These are phyloP conservation scores for Laodelphax striatellus DNA, from an alignment of 1,140 invertebrate genomes.

Conservation along the genomic window DNA sequence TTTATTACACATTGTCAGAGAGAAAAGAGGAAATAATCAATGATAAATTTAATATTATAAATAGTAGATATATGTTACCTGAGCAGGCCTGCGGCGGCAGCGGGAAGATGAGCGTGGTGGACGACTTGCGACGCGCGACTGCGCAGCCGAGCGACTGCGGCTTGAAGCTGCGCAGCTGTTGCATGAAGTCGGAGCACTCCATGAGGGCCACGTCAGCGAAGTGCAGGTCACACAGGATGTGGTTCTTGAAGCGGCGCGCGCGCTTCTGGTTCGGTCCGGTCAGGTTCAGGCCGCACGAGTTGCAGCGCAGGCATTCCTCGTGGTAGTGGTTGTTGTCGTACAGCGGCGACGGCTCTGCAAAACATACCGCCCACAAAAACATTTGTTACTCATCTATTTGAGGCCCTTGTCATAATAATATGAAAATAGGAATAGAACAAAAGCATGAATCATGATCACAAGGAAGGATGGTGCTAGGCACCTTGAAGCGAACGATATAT, in stretches of 20 bases:
- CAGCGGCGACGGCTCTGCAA: constrained; percentile 72
- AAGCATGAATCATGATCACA: too few species aligned
- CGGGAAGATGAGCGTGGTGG: constrained; percentile 87
- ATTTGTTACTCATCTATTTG: too few species aligned
- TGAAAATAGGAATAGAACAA: too few species aligned
- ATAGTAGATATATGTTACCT: constrained; percentile 40
- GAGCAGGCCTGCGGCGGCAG: constrained; percentile 86
- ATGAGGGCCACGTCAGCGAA: constrained; percentile 89
- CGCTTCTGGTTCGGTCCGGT: constrained; percentile 80
- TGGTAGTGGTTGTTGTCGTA: constrained; percentile 93
- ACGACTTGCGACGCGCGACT: constrained; percentile 80
- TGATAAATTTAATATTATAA: too few species aligned
- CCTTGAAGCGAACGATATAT: too few species aligned
- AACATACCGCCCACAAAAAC: not conserved
- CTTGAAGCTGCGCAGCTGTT: constrained; percentile 89
- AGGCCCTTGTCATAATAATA: too few species aligned
- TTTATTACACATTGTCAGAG: too few species aligned
- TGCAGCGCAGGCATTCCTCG: constrained; percentile 90
- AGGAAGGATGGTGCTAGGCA: too few species aligned
- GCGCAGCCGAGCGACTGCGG: constrained; percentile 88
- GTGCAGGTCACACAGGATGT: constrained; percentile 81
- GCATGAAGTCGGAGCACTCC: constrained; percentile 94
- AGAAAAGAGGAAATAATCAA: too few species aligned
- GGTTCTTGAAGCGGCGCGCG: constrained; percentile 63
- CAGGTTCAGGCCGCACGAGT: constrained; percentile 84